Base-by-base conservation (phyloP, 2,113 vertebrate genomes). In the Oceanites oceanicus region DNA sequence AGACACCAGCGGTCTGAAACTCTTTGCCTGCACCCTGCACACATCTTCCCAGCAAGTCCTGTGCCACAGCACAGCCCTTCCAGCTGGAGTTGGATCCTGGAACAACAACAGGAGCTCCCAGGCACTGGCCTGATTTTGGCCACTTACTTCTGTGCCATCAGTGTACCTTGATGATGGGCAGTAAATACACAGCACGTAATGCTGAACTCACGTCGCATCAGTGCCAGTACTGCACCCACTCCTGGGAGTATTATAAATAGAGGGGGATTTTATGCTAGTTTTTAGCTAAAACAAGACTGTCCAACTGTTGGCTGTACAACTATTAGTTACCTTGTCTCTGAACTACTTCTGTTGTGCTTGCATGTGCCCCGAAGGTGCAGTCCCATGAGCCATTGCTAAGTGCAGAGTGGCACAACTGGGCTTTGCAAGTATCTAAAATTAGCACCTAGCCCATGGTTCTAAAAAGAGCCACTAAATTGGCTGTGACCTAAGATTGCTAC, bases 131-230 rank as follows among this genome's bases (percentile, higher is more conserved):
- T 80, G 50, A 44, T 49, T 84, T 55, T 13, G 32, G 61, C 26
- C 47, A 30, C 52, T 55, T 15, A 29, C 10, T 47, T 47, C 36
- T 66, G 45, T 26, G 59, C 73, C 52, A 47, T 44, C 30, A n/a
- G 61, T 0, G 1, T 19, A 29, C 38, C 42, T 75, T 23, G 29
- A 13, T 23, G 87, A 29, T 1, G 3, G 73, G 55, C 61, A 71
- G 75, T 42, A 76, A 83, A 82, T 15, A n/a, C 27, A 21, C 15
- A 36, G 49, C 14, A 25, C 0, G 0, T 36, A n/a, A 30, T 47
- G 50, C 68, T 66, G 50, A 84, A 67, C 23, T 74, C 1, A 0
- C 16, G 6, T 22, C 1, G 0, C 3, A 1, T 15, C 22, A 12
- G 8, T 36, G 62, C 38, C 47, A 22, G 45, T 11, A 20, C 18